Conservation (phyloP, 1,140 invertebrate species). For the Zophobas atratus region DNA sequence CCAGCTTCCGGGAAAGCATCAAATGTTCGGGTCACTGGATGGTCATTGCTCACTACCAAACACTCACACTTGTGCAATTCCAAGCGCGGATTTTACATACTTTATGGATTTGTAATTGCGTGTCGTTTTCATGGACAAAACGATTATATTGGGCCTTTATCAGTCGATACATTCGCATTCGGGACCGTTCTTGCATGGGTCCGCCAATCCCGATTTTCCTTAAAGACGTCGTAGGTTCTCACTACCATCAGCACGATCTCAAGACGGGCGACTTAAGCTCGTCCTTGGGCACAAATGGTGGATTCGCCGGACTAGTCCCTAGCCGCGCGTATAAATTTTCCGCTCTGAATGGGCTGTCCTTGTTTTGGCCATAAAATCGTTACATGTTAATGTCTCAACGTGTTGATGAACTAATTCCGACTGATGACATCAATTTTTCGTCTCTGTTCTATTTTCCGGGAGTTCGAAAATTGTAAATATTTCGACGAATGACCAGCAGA, state of each 20-base stretch:
- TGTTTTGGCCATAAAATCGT: constrained; percentile 47
- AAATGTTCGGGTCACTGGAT: constrained; percentile 63
- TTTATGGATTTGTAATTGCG: constrained; percentile 44
- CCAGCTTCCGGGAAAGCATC: constrained; percentile 63
- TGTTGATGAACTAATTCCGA: constrained; percentile 51
- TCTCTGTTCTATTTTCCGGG: constrained; percentile 45
- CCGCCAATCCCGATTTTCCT: background rate
- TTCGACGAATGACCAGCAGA: constrained; percentile 44
- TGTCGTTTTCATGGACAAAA: constrained; percentile 26
- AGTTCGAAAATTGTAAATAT: constrained; percentile 29
- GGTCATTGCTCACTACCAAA: constrained; percentile 62
- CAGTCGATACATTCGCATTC: background rate
- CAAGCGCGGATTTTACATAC: constrained; percentile 45
- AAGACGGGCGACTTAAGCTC: background rate
- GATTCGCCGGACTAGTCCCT: constrained; percentile 11
- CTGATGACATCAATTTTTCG: constrained; percentile 42
- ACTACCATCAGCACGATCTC: background rate
- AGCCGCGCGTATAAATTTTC: constrained; percentile 44
- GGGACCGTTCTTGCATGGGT: background rate
- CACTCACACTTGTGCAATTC: constrained; percentile 54
- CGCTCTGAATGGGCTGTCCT: constrained; percentile 50
- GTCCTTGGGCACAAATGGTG: background rate
- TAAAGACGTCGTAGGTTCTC: too few relatives aligned
- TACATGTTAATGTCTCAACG: constrained; percentile 35
- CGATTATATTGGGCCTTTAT: constrained; percentile 11